A percentile compares a stretch with the other conserved stretches of the same genome.
These are phyloP conservation scores for Lasioglossum calceatum DNA, from an alignment of 2,888 invertebrate species.

Conservation along the genomic window DNA sequence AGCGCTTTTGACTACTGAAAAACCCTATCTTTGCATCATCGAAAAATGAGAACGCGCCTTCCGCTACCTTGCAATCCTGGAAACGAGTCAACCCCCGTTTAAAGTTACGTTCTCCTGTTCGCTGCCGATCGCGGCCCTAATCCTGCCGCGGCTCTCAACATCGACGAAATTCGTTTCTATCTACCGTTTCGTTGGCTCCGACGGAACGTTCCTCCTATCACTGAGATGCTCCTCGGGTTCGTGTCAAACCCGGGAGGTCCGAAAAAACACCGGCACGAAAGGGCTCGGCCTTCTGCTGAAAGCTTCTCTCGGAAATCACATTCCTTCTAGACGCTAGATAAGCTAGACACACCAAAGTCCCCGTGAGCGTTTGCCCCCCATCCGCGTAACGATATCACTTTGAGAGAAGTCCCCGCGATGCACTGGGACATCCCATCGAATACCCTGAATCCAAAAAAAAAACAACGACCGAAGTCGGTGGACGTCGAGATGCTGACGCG, in stretches of 20 bases:
- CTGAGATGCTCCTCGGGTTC: background rate
- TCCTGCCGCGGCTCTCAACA: background rate
- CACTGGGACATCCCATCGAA: constrained; percentile 2
- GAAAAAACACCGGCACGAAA: background rate
- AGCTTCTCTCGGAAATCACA: background rate
- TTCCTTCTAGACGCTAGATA: background rate
- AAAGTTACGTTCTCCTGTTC: background rate
- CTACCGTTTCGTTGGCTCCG: constrained; percentile 40
- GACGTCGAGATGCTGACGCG: background rate
- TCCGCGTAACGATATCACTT: background rate
- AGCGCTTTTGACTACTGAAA: no score
- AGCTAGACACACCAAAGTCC: constrained; percentile 20
- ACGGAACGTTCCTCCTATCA: constrained; percentile 9
- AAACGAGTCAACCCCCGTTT: background rate
- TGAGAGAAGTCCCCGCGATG: background rate
- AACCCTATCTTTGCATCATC: no score
- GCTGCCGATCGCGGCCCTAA: background rate
- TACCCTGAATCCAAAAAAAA: constrained; percentile 56
- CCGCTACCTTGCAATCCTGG: no score
- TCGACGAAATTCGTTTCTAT: constrained; percentile 22
- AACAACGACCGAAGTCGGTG: constrained; percentile 12
- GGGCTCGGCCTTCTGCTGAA: background rate
- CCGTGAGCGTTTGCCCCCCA: background rate
- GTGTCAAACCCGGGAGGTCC: background rate
- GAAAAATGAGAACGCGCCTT: no score